Percentiles rank a stretch among this genome's conserved stretches.
Conservation (phyloP, 37 sponge, comb jelly and placozoan species). For the Cladorhizidae sp. region DNA sequence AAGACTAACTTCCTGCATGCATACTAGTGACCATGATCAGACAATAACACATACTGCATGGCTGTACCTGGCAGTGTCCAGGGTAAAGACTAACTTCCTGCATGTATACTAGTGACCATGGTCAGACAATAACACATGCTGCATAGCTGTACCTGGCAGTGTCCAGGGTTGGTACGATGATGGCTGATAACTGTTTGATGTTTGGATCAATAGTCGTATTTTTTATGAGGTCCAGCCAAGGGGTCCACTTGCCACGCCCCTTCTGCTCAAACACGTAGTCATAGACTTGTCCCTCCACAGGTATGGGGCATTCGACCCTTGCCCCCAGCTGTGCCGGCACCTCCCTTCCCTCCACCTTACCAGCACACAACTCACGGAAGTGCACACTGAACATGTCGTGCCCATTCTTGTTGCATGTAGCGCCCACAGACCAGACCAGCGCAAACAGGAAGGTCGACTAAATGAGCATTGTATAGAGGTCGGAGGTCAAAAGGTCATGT, state of each 20-base stretch:
- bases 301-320: constrained; percentile 92
- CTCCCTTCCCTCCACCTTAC: constrained; percentile 58
- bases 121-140: too few species aligned
- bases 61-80: too few species aligned
- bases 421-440: constrained; percentile 91
- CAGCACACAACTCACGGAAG: constrained; percentile 76
- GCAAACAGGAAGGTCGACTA: constrained; percentile 86
- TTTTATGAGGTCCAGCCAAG: constrained; percentile 91
- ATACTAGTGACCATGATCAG: too few species aligned
- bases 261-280: constrained; percentile 95
- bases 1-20: too few species aligned
- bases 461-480: neutral
- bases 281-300: constrained; percentile 83
- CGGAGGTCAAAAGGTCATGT: too few species aligned
- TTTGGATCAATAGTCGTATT: constrained; percentile 55
- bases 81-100: too few species aligned
- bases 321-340: constrained; percentile 69
- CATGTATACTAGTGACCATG: too few species aligned
- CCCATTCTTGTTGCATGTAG: constrained; percentile 74
- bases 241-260: constrained; percentile 94
- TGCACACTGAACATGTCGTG: constrained; percentile 84
- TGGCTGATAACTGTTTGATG: constrained; percentile 81
- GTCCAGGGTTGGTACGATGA: constrained; percentile 96
- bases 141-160: constrained; percentile 62
- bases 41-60: too few species aligned